Base-by-base conservation (phyloP, 2,113 vertebrate species). In the Pelobates fuscus region DNA sequence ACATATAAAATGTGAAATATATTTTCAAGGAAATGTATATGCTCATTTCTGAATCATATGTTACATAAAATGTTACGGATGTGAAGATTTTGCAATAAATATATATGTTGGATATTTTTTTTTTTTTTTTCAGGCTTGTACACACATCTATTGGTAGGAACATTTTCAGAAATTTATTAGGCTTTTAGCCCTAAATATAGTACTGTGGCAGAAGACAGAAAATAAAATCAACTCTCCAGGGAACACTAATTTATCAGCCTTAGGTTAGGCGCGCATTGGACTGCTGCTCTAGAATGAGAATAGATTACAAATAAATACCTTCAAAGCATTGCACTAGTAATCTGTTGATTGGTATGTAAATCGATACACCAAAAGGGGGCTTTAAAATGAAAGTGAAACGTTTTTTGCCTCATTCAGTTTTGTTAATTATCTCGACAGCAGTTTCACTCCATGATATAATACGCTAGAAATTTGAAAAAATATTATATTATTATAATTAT, bases 181-280 rank as follows among this genome's bases (percentile, higher is more conserved):
- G 72, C 72, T 76, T 76, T 76, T 76, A 76, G 64, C 55, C 64
- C 72, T 76, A 67, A 76, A 76, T 76, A 76, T 76, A 76, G 72
- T 76, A 76, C 72, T 58, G 55, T 76, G 63, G 72, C 72, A 67
- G 64, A 58, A 76, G 72, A 67, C 55, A 76, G 72, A 76, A 66
- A 67, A 76, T 76, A 76, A 76, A 76, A 76, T 32, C 11, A 60
- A 67, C 32, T 76, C 64, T 67, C 72, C 20, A 12, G 64, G 44
- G 72, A 76, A 64, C 64, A 59, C 55, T 76, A 59, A 76, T 76
- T 67, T 43, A 76, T 76, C 72, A 67, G 72, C 72, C 72, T 67
- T 52, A 30, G 72, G 72, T 76, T 67, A 67, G 41, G 67, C 55
- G 49, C 21, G 55, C 54, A 60, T 27, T 60, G 72, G 72, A 18